These are phyloP conservation scores for Hippopotamyrus pictus DNA, from an alignment of 2,797 vertebrate species.

Conservation along the genomic window DNA sequence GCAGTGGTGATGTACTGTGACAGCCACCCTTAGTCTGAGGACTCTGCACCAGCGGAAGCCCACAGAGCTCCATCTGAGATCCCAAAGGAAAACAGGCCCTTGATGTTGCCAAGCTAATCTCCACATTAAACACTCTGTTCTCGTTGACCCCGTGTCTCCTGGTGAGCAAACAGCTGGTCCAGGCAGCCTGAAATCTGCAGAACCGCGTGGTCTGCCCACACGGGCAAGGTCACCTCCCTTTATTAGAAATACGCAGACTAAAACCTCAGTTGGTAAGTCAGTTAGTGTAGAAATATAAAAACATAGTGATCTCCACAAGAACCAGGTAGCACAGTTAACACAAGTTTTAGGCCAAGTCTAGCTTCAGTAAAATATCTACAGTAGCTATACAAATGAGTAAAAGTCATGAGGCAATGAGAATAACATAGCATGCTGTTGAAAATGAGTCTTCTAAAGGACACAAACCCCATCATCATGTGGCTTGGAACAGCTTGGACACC, in stretches of 20 bases:
- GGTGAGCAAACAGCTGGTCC: conserved; percentile 62
- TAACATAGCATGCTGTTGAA: not conserved
- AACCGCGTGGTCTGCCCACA: not conserved
- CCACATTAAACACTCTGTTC: conserved; percentile 63
- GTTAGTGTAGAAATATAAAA: not conserved
- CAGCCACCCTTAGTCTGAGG: conserved; percentile 46
- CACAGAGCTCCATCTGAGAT: conserved; percentile 56
- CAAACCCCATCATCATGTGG: not conserved
- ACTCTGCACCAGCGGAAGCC: conserved; percentile 45
- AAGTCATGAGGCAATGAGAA: not conserved
- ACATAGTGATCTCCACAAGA: not conserved
- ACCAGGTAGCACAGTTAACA: not conserved
- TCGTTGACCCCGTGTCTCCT: conserved; percentile 62
- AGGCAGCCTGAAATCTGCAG: conserved; percentile 66
- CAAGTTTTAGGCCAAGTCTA: not conserved
- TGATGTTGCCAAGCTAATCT: conserved; percentile 57
- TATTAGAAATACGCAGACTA: not conserved
- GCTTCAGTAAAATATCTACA: not conserved
- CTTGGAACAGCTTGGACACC: not conserved
- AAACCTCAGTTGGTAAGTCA: not conserved
- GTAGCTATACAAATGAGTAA: not conserved
- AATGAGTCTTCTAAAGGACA: not conserved
- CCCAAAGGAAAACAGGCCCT: conserved; percentile 43
- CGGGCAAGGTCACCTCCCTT: not conserved
- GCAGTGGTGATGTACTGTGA: conserved; percentile 53